Base-by-base conservation (phyloP, 2,113 vertebrate species). In the Eolophus roseicapilla region DNA sequence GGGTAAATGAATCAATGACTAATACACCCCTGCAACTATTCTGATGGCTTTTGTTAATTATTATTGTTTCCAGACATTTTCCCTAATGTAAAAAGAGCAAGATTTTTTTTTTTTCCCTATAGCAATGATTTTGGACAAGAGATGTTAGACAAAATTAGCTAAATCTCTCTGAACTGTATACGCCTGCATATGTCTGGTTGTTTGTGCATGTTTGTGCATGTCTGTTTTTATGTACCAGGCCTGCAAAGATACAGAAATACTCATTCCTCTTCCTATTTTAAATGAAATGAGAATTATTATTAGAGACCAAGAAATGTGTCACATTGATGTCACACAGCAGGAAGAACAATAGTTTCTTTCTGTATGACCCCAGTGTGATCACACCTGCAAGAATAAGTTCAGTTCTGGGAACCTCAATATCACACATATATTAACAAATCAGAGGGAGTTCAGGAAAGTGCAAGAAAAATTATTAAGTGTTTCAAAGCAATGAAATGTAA, bases 321-420 rank as follows among this genome's bases (percentile, higher is more conserved):
- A 37, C 27, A 39, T 2, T 64, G 60, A 55, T 92, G 29, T 60
- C 77, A 82, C 33, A 75, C 52, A 89, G 62, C 44, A 92, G 43
- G 70, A 18, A 82, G 70, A 25, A 23, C 12, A 78, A 71, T 33
- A 43, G 12, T 68, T 92, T 43, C 3, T 2, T 88, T 63, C 63
- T 78, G 3, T 52, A 49, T 46, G 41, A 83, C 37, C 24, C 13
- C 27, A 39, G 27, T 31, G 57, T 76, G 69, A 92, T 91, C 79
- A 41, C 35, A 93, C 65, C n/a, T 92, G 33, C 33, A 87, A 68
- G 33, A 82, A 18, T 44, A 79, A 82, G 18, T 75, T 91, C 65
- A 7, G 9, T 83, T 89, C 57, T 87, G 35, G 65, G 35, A 91
- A 87, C n/a, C 35, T 84, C 81, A 85, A 65, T 96, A 91, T 92